phyloP scores from a whole-genome alignment of 2,113 vertebrate genomes.

The Cettia cetti region DNA sequence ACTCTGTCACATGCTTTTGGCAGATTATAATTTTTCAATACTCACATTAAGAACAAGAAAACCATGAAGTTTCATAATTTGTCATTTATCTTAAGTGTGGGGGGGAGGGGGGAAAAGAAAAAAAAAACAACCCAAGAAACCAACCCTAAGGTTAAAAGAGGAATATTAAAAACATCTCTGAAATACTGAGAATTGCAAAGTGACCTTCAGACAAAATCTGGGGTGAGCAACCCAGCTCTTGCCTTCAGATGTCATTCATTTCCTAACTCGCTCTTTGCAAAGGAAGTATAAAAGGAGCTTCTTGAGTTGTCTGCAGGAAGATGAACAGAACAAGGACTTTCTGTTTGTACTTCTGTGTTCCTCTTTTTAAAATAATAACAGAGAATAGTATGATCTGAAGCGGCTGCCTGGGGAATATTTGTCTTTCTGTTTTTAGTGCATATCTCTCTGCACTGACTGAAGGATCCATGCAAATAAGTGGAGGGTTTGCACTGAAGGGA shows the following conservation, averaged over 20 bases:
- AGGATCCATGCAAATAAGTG: not conserved
- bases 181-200: not conserved
- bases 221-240: not conserved
- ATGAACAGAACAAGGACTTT: not conserved
- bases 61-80: conserved; percentile 22
- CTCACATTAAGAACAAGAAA: conserved; percentile 15
- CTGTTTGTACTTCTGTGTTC: not conserved
- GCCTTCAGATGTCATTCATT: not conserved
- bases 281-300: not conserved
- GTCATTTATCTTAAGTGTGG: not conserved
- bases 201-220: conserved; percentile 13
- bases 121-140: not conserved
- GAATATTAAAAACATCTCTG: not conserved
- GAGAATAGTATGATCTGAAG: not conserved
- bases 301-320: not conserved
- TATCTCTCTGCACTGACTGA: not conserved
- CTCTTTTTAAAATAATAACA: conserved; percentile 21
- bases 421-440: not conserved
- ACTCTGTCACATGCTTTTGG: not conserved
- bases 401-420: not conserved
- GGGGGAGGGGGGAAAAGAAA: too few relatives aligned
- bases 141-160: not conserved
- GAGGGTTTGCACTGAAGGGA: not conserved
- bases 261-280: not conserved
- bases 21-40: not conserved